Conservation (phyloP, 2,888 invertebrate species). For the Drosophila quinaria region DNA sequence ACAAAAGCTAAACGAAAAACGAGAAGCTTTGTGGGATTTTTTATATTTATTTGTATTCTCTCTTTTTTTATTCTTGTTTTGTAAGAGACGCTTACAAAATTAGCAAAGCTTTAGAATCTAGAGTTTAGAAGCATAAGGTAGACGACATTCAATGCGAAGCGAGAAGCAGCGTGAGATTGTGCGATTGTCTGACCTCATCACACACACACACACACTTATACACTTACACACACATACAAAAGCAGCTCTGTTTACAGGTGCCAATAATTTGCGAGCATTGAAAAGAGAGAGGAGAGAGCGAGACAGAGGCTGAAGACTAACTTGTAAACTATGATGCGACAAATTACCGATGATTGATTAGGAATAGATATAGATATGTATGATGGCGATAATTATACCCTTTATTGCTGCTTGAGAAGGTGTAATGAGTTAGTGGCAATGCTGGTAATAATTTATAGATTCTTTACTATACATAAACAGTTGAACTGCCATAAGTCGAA, state of each 20-base stretch:
- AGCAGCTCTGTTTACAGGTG: constrained; percentile 15
- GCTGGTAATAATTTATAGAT: too few relatives aligned
- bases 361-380: constrained; percentile 8
- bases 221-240: constrained; percentile 9
- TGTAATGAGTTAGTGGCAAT: not conserved
- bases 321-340: constrained; percentile 6
- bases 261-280: constrained; percentile 15
- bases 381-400: constrained; percentile 5
- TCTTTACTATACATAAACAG: too few relatives aligned
- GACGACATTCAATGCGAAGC: constrained; percentile 65
- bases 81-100: constrained; percentile 66
- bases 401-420: not conserved
- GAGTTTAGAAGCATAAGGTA: constrained; percentile 53
- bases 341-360: constrained; percentile 27
- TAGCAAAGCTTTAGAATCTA: constrained; percentile 45
- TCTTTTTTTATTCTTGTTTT: constrained; percentile 3
- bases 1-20: constrained; percentile 59
- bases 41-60: not conserved
- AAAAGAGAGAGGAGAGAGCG: constrained; percentile 6
- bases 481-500: too few relatives aligned
- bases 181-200: constrained; percentile 61
- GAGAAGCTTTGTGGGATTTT: constrained; percentile 24
- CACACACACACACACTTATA: constrained; percentile 17
- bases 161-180: constrained; percentile 21
- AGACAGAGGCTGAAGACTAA: constrained; percentile 10